Base-by-base conservation (phyloP, 92 coral and sea anemone genomes). In the Anthopleura xanthogrammica region DNA sequence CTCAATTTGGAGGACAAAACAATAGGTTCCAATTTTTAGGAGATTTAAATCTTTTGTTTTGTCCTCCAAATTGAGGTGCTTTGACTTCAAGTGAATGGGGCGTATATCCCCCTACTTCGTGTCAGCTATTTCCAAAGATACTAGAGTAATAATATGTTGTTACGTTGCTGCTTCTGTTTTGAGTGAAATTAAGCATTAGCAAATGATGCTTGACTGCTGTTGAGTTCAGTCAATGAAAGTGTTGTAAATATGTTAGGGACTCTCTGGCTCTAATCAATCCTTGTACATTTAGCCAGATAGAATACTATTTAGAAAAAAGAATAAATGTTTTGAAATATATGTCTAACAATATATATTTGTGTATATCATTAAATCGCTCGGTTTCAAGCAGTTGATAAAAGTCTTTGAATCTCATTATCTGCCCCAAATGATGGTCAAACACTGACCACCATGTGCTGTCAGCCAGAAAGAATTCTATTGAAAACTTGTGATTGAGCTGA, bases 251-350 rank as follows among this genome's bases (percentile, higher is more conserved):
- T 11, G 70, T 62, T 62, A 62, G 70, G 11, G 84, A 81, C 84
- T 60, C 80, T 77, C 80, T 81, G 84, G 84, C 84, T 81, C 84
- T 81, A 81, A 70, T 60, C 11, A 60, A n/a, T 41, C 64, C 19
- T 60, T 80, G 83, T 80, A 64, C 74, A 68, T 68, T 68, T 68
- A 68, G 74, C 74, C 74, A 68, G 74, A 68, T 68, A 68, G 74
- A 68, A 68, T 24, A 24, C 5, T 12, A 14, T 68, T 68, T 68
- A 29, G 41, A 68, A 24, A 29, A 68, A 68, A 68, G 4, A 64
- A 23, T 68, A 2, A 68, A 13, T 20, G 16, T 23, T 13, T 24
- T 23, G 16, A 23, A 7, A 68, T 13, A 5, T 20, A 0, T 46
- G 50, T 46, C 50, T 8, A 20, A 20, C 23, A 7, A 11, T 68